Evolutionary conservation across 37 sponge, comb jelly and placozoan species (phyloP), one percentile per base, ranked within the genome.

Genomic region (Lycopodina hypogea): DNA sequence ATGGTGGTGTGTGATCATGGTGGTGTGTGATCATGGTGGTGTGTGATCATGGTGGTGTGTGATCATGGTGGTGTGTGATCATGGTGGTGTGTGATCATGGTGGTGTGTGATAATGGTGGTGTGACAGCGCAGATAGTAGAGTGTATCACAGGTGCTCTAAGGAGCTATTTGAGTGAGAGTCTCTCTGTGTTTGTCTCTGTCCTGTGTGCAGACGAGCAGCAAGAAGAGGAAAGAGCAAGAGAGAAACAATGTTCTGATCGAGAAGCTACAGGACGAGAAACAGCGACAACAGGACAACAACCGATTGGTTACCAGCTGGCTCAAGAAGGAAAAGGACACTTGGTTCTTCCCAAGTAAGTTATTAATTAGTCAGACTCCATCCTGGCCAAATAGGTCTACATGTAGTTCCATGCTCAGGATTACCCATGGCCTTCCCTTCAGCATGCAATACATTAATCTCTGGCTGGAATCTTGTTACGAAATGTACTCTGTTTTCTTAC

Each of bases 191-290:
- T 36, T 2, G 68, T 36, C 38, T 68, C 7, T 8, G 3, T 68
- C 37, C 12, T 59, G 8, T 59, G 6, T 65, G 2, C 76, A 94
- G 94, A 56, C 84, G 0, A 77, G 86, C 70, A 95, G 92, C 71
- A 95, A 95, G 90, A 85, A 78, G 85, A 98, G 93, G 92, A 93
- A 93, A 70, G 96, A 98, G 78, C 81, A 88, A 59, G 99, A 98
- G 79, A 72, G 89, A 34, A 79, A 78, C 78, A 58, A 76, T 79
- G 78, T 69, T 1, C 56, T 95, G 51, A 98, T 98, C 28, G 87
- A 88, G 65, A 83, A 83, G 82, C 83, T 98, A 35, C 78, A 88
- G 69, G 99, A 95, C 38, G 96, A 98, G 77, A 85, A 63, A 37
- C 79, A 84, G 29, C 39, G 81, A 57, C 97, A 98, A 75, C 81